Base-by-base conservation (phyloP, 2,888 invertebrate genomes). In the Alsophila aescularia region DNA sequence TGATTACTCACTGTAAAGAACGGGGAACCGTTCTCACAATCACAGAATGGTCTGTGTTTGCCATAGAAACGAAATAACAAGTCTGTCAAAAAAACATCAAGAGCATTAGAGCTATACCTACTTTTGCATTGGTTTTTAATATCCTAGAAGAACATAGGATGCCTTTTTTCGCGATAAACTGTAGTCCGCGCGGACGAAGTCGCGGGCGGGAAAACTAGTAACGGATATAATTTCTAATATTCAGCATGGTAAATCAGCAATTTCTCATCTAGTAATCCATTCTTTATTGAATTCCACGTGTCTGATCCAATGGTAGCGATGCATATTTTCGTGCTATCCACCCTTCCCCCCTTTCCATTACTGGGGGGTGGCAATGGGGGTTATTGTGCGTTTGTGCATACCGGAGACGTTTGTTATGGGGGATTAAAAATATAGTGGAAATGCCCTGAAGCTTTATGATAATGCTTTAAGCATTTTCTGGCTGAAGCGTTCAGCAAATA, bases 211-310 rank as follows among this genome's bases (percentile, higher is more conserved):
- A n/a, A n/a, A n/a, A n/a, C n/a, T n/a, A n/a, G n/a, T n/a, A n/a
- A n/a, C n/a, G n/a, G n/a, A n/a, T n/a, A n/a, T n/a, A n/a, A n/a
- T 44, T 44, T 49, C 24, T 27, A 13, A 45, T 36, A 18, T 31
- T 16, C 44, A 37, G 37, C 18, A 21, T 39, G 18, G 43, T 13
- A 31, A 51, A 41, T 18, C 42, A 51, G 24, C 42, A 48, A 47
- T 58, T 41, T 56, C 49, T 53, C 50, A 52, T 53, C 37, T 60
- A 49, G 74, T 82, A 81, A 83, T 81, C 81, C 81, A 66, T 76
- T 79, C 83, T 80, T 84, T 87, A 87, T 87, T 85, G 84, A 79
- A 87, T 87, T 85, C 85, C 78, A 58, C 66, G 67, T 75, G 79
- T 75, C 81, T 72, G 53, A 47, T 52, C 59, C 31, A 49, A 58